Evolutionary conservation across 1,140 invertebrate species (phyloP).

Genomic region (Caenorhabditis elegans): WBcel235 BX284603.4:4366001-4366500

Average conservation of each 20-base stretch:
- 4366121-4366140: too few relatives aligned
- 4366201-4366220: too few relatives aligned
- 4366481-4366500: background rate
- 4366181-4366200: too few relatives aligned
- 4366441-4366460: too few relatives aligned
- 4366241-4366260: background rate
- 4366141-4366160: too few relatives aligned
- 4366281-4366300: slow-evolving; percentile 9
- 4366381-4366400: too few relatives aligned
- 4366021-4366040: background rate
- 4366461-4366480: background rate
- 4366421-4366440: too few relatives aligned
- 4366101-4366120: too few relatives aligned
- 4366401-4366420: too few relatives aligned
- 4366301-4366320: slow-evolving; percentile 13
- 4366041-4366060: background rate
- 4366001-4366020: background rate
- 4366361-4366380: background rate
- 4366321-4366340: background rate
- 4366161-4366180: too few relatives aligned
- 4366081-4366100: too few relatives aligned
- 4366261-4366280: background rate
- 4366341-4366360: background rate
- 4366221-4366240: too few relatives aligned
- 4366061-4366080: slow-evolving; percentile 21